Base-by-base conservation (phyloP, 1,140 invertebrate species). In the Drosophila bipectinata region DNA sequence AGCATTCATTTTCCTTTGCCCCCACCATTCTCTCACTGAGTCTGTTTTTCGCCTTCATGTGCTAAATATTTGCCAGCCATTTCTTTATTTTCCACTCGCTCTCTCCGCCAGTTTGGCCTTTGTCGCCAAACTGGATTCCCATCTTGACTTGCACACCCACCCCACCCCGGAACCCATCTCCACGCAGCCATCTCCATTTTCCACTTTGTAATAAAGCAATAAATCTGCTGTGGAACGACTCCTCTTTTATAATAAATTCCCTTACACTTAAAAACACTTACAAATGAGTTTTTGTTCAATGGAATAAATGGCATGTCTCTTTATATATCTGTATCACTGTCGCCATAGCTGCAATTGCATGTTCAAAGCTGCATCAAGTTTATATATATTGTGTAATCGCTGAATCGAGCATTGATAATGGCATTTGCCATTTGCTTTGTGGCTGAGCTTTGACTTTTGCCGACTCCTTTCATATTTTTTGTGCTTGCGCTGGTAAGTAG, bases 131-230 rank as follows among this genome's bases (percentile, higher is more conserved):
- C 66, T 55, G 69, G 47, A 62, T 77, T 77, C 57, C 61, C 67
- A 45, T 77, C 55, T 47, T 15, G 34, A 66, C 28, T 47, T 44
- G 2, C n/a, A 15, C 41, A 14, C 41, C 41, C 7, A 6, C 32
- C 78, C 52, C 6, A 28, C 1, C 5, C 26, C 26, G 26, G 5
- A 28, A 28, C 26, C 26, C 26, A 28, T 21, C 2, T 21, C 21
- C 21, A 21, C 21, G 57, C 14, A 14, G 15, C 44, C 44, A 18
- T 21, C 18, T 59, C 66, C 57, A 47, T 83, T 32, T 55, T 26
- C 59, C 66, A 37, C 71, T 66, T 72, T 53, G 71, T 62, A 78
- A 83, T 82, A 82, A 78, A 74, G 69, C 71, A 82, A 83, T 83
- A 82, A 83, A 83, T 82, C 63, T 78, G 41, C 8, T 21, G 28